Conservation (phyloP, 2,113 vertebrate species). For the Tapirus terrestris region DNA sequence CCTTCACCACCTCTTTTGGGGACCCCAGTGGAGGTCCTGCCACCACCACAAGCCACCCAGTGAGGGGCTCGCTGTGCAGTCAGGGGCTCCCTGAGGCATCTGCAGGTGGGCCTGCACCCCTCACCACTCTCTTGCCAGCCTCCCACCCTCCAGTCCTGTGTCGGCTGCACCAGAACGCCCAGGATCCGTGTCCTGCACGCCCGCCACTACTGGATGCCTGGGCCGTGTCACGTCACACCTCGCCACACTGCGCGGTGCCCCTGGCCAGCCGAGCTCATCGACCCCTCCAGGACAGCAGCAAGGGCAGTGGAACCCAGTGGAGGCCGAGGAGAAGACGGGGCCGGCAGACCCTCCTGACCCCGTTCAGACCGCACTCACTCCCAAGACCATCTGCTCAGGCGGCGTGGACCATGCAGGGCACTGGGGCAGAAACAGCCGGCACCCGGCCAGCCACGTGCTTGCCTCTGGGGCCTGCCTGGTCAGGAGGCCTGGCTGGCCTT, state of each 20-base stretch:
- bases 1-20: background rate
- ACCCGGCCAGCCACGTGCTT: conserved; percentile 84
- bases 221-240: accelerated
- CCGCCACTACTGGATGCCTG: accelerated
- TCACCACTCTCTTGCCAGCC: background rate
- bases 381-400: conserved; percentile 86
- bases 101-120: background rate
- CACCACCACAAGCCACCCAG: background rate
- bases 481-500: conserved; percentile 13
- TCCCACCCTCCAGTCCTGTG: background rate
- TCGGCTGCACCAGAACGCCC: background rate
- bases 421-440: conserved; percentile 85
- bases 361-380: conserved; percentile 71
- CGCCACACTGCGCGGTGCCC: accelerated
- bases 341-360: conserved; percentile 74
- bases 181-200: accelerated
- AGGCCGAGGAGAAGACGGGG: background rate
- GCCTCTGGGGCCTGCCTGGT: conserved; percentile 80
- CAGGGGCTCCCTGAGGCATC: background rate
- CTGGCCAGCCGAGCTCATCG: accelerated
- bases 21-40: no score
- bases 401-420: conserved; percentile 76
- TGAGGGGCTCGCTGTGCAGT: background rate
- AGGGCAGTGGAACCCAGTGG: background rate
- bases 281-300: background rate